These are phyloP conservation scores for Myotis vivesi DNA, from an alignment of 2,797 vertebrate genomes.

Conservation along the genomic window DNA sequence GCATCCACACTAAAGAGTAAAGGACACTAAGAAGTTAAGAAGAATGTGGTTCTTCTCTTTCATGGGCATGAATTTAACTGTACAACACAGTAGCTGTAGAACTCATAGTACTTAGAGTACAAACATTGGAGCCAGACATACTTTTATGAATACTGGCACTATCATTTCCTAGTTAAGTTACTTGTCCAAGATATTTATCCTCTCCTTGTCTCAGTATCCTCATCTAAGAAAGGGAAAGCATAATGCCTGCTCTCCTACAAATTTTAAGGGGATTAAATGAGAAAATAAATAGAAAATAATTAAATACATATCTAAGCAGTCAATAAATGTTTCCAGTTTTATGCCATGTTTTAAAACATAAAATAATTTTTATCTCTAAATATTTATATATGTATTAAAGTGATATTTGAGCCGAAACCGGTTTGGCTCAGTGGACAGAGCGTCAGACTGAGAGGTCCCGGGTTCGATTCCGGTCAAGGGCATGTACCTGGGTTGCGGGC, in stretches of 20 bases:
- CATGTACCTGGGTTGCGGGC: too few species aligned
- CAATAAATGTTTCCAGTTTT: conserved; percentile 13
- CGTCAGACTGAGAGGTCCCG: too few species aligned
- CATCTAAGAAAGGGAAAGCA: background rate
- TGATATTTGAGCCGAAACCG: conserved; percentile 5
- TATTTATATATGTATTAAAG: background rate
- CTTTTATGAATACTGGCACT: background rate
- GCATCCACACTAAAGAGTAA: background rate
- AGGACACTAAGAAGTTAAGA: background rate
- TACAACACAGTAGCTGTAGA: background rate
- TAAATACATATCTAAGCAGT: background rate
- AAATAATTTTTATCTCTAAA: background rate
- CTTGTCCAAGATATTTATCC: background rate
- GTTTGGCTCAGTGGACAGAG: too few species aligned
- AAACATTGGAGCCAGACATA: background rate
- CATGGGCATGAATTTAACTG: background rate
- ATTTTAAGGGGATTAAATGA: background rate
- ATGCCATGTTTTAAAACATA: background rate
- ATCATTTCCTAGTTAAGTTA: background rate
- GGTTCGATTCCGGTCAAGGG: too few species aligned
- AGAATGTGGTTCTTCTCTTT: background rate
- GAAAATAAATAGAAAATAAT: background rate
- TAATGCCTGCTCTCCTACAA: background rate
- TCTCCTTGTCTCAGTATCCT: background rate
- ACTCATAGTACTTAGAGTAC: background rate